Evolutionary conservation across 2,797 vertebrate species (phyloP), one percentile per base, ranked within the genome.

Genomic region (Xerus rutilus): DNA sequence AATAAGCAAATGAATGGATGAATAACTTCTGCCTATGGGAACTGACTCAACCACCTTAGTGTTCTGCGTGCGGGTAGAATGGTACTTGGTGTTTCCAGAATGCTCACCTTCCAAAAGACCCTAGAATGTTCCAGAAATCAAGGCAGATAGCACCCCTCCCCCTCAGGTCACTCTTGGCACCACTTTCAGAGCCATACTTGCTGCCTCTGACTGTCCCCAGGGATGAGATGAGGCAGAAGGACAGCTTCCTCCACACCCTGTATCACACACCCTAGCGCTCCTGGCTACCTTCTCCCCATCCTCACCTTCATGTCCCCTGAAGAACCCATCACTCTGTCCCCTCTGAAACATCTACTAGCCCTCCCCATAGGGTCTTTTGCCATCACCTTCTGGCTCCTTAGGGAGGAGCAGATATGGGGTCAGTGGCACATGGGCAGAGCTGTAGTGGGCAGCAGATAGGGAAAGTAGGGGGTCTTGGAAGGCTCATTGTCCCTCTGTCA

Each of bases 391-490:
- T 15, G 1, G 69, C 49, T 47, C 15, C 18, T 73, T 17, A 45
- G 59, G 67, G 30, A 57, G 52, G 28, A 73, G 43, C n/a, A 43
- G 13, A 12, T 17, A 1, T 23, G 64, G 32, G 74, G 12, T 74
- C 21, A 2, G 28, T 7, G 28, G 49, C 47, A 85, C 57, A 25
- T 21, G 79, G 62, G 21, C 12, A 45, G n/a, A 62, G n/a, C 32
- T 39, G 35, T n/a, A 6, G 8, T 25, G 64, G 79, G 52, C 20
- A 28, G 64, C 39, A 62, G 18, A 9, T 14, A 13, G 23, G 69
- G 25, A 18, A 30, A 0, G 0, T 3, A 3, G 0, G 0, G 5
- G 65, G 30, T 13, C 73, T 8, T 72, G n/a, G 47, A 39, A 62
- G 67, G n/a, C 35, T 39, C n/a, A 1, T 3, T 21, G 67, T 35